These are phyloP conservation scores for Colossoma macropomum DNA, from an alignment of 2,113 vertebrate genomes.

Conservation along the genomic window DNA sequence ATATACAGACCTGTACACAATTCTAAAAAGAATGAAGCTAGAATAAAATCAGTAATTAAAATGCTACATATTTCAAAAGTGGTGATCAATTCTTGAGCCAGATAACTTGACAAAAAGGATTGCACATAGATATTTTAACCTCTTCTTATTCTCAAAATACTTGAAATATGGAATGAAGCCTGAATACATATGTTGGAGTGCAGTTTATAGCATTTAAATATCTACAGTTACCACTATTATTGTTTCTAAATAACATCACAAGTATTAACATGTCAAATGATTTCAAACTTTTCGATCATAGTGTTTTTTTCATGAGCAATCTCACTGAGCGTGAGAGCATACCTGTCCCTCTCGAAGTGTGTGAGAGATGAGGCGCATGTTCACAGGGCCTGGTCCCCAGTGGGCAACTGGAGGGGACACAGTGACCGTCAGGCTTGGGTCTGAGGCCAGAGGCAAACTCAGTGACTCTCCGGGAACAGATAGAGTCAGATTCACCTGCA, in stretches of 20 bases:
- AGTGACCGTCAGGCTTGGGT: conserved; percentile 74
- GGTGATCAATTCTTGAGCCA: no score
- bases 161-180: no score
- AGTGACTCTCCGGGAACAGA: conserved; percentile 80
- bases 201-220: no score
- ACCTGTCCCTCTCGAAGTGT: conserved; percentile 88
- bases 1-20: no score
- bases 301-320: no score
- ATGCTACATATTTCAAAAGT: no score
- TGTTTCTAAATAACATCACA: background rate
- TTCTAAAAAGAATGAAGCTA: no score
- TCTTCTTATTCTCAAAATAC: no score
- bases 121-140: no score
- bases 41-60: no score
- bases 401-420: conserved; percentile 86
- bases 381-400: conserved; percentile 82
- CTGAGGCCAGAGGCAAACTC: conserved; percentile 80
- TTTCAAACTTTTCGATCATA: background rate
- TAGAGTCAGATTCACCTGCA: conserved; percentile 83
- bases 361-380: conserved; percentile 85
- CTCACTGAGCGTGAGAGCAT: background rate
- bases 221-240: background rate
- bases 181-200: no score
- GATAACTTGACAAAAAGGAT: no score
- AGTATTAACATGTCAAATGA: background rate